These are phyloP conservation scores for Tetramorium bicarinatum DNA, from an alignment of 2,888 invertebrate genomes.

Conservation along the genomic window DNA sequence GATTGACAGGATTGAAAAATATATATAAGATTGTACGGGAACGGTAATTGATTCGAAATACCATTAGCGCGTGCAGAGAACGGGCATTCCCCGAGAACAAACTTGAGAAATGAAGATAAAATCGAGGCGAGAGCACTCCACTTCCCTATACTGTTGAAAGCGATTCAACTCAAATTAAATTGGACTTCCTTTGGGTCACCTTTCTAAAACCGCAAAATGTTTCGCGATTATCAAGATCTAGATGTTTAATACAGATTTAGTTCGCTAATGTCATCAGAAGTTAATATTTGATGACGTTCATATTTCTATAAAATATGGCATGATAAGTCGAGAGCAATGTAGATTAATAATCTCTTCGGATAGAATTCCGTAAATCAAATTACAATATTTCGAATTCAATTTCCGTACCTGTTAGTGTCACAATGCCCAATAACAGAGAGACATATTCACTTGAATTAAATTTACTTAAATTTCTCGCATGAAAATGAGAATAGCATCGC, in stretches of 20 bases:
- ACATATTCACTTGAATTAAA: neutral
- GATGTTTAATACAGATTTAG: neutral
- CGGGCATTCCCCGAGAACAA: neutral
- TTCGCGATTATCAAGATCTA: neutral
- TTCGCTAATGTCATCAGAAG: neutral
- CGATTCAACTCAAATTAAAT: neutral
- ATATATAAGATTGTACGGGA: neutral
- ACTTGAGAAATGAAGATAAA: neutral
- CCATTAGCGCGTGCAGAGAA: conserved; percentile 30
- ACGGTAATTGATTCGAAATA: conserved; percentile 43
- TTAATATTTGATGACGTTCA: neutral
- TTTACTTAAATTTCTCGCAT: neutral
- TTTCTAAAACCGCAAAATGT: neutral
- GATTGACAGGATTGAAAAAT: neutral
- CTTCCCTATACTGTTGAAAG: too few relatives aligned
- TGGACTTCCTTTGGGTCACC: too few relatives aligned
- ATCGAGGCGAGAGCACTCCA: neutral
- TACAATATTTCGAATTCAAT: neutral
- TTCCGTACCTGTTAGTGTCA: neutral
- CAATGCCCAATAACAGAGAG: neutral
- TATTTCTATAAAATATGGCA: neutral
- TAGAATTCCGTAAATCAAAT: neutral
- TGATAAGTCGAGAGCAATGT: neutral
- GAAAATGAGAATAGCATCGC: neutral
- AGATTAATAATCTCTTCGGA: too few relatives aligned